Conservation (phyloP, 2,888 invertebrate genomes). For the Drosophila mimetica region DNA sequence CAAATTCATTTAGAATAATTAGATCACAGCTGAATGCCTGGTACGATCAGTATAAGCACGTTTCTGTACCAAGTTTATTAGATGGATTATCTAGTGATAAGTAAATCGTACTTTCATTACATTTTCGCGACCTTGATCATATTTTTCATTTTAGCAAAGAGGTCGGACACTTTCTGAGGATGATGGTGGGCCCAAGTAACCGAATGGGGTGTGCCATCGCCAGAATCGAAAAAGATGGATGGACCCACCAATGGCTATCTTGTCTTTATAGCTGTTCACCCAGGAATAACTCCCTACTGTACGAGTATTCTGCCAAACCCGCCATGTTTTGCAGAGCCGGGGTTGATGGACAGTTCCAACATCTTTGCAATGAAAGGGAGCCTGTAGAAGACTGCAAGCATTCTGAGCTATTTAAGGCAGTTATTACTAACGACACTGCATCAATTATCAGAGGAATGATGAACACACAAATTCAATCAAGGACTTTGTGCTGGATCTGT, state of each 20-base stretch:
- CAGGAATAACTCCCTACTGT: background rate
- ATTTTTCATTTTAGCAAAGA: background rate
- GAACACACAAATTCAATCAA: background rate
- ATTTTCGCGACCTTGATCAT: background rate
- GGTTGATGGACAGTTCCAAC: background rate
- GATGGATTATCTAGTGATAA: background rate
- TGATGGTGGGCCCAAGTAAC: slow-evolving; percentile 8
- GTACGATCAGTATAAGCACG: slow-evolving; percentile 3
- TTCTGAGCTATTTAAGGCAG: background rate
- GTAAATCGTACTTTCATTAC: background rate
- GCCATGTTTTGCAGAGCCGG: background rate
- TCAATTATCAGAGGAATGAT: background rate
- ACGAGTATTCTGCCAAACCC: background rate
- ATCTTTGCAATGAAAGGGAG: background rate
- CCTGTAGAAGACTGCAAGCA: background rate
- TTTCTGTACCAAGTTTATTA: background rate
- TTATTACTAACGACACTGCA: background rate
- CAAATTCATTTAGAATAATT: background rate
- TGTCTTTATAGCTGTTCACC: slow-evolving; percentile 9
- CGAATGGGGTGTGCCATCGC: slow-evolving; percentile 6
- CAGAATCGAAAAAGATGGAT: background rate
- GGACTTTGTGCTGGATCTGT: background rate
- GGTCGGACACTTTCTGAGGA: slow-evolving; percentile 3
- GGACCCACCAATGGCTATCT: slow-evolving; percentile 1
- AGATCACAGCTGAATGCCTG: slow-evolving; percentile 1